These are phyloP conservation scores for Drosophila phalerata DNA, from an alignment of 2,888 invertebrate genomes.

Conservation along the genomic window DNA sequence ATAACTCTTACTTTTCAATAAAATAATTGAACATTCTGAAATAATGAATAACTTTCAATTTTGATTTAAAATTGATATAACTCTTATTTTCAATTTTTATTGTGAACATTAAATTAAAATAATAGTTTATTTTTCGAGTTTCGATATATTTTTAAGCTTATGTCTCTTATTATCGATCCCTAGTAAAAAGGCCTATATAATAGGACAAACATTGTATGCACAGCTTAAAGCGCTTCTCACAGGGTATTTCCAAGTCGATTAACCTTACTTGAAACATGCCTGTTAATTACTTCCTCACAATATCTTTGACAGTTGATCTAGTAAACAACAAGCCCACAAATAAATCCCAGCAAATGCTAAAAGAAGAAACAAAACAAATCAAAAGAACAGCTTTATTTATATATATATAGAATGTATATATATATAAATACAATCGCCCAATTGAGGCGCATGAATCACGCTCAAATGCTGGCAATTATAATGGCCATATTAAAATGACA, in stretches of 20 bases:
- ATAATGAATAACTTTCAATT: too few relatives aligned
- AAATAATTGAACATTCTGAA: too few relatives aligned
- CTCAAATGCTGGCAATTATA: constrained; percentile 41
- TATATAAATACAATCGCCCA: constrained; percentile 18
- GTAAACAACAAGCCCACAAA: constrained; percentile 36
- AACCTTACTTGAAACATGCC: neutral
- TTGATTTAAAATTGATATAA: too few relatives aligned
- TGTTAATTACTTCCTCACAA: constrained; percentile 30
- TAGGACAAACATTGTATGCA: too few relatives aligned
- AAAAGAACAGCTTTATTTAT: constrained; percentile 28
- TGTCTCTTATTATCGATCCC: too few relatives aligned
- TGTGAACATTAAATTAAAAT: too few relatives aligned
- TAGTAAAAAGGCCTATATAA: too few relatives aligned
- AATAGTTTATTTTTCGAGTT: too few relatives aligned
- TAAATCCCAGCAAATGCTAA: constrained; percentile 24
- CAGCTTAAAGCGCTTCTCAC: neutral
- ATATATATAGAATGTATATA: neutral
- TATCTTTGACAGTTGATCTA: constrained; percentile 33
- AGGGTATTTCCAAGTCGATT: constrained; percentile 7
- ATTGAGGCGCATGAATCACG: constrained; percentile 45
- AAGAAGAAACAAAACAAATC: constrained; percentile 20
- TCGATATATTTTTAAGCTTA: too few relatives aligned
- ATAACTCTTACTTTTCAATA: too few relatives aligned
- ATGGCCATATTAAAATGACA: constrained; percentile 41
- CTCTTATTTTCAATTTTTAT: too few relatives aligned